Evolutionary conservation across 2,797 vertebrate species (phyloP), one percentile per base, ranked within the genome.

Genomic region (Clamator glandarius): DNA sequence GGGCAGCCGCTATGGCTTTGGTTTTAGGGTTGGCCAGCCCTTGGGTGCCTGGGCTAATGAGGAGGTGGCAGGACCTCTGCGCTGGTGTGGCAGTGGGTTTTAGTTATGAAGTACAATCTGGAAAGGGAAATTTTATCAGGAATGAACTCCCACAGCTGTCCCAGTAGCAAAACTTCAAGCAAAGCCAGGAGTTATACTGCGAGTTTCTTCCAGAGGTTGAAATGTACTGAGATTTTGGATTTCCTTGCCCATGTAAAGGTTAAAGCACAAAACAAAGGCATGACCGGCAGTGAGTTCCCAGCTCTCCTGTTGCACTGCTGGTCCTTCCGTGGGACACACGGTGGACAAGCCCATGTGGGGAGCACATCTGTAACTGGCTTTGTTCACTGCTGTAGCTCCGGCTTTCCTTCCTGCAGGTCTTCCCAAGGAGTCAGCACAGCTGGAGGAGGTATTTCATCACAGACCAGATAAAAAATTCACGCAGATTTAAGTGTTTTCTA

Each of bases 251-350:
- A 9, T 4, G 5, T 52, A 35, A 29, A 46, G 23, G 9, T 23
- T 16, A 26, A 66, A 35, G 15, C 6, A 12, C 14, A 35, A 18
- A 46, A 12, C 6, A 16, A 48, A 48, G 1, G 8, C 1, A 1
- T 29, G 10, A 6, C 6, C 0, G 4, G 15, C 29, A 11, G 6
- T 29, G 39, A 33, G 41, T 20, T 29, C 3, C 54, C 28, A 4
- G 4, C 4, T 18, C 28, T 35, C 26, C 26, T 2, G 1, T n/a
- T 3, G 1, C 52, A 33, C 3, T 9, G 26, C n/a, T 1, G 1
- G 8, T 28, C 55, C 7, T 54, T 55, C 73, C 19, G 35, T 0
- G 2, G 50, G 41, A 13, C 14, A 19, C 13, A 4, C 2, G 5
- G 52, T 21, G 39, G 33, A n/a, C 15, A 58, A 41, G 12, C 26